Evolutionary conservation across 2,888 invertebrate species (phyloP), one percentile per base, ranked within the genome.

Genomic region (Chrysotoxum bicinctum): DNA sequence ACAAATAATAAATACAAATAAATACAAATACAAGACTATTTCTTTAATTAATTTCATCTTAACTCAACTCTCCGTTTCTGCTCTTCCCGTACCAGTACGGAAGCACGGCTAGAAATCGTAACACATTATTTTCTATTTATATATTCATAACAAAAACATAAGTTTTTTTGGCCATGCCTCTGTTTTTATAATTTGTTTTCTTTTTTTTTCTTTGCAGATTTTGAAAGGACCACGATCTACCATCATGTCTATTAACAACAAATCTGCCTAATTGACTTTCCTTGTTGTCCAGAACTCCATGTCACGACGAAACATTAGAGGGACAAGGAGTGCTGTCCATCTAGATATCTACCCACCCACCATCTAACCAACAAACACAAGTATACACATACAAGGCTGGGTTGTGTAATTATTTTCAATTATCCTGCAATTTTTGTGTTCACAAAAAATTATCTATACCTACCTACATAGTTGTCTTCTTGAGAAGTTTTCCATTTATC

Each of bases 401-500:
- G 21, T 23, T 37, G 58, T 58, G 23, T 58, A 37, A 58, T 58
- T 58, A 58, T 58, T 37, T 58, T 58, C 37, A 58, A 58, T 58
- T 58, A 58, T 58, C 21, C 6, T 37, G 14, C 37, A 58, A 19
- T 54, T 54, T 54, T 10, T 54, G 50, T 16, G 30, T 16, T 30
- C 30, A 12, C 14, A 14, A 8, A 58, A 35, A 58, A 35, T 21
- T 21, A 35, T 21, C 12, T 14, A 19, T 14, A 23, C 21, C 9
- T 23, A n/a, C n/a, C n/a, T n/a, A n/a, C n/a, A n/a, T n/a, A 9
- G 32, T 58, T 5, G 19, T 58, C 37, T 23, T 45, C 45, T 43
- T 19, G 50, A 10, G 40, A 12, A 50, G 14, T 40, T 50, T 60
- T 40, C 50, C 77, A 70, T 58, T 52, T 45, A 50, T 23, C 32